Evolutionary conservation across 2,888 invertebrate genomes (phyloP), one percentile per base, ranked within the genome.

Genomic region (Esperia sulphurella): DNA sequence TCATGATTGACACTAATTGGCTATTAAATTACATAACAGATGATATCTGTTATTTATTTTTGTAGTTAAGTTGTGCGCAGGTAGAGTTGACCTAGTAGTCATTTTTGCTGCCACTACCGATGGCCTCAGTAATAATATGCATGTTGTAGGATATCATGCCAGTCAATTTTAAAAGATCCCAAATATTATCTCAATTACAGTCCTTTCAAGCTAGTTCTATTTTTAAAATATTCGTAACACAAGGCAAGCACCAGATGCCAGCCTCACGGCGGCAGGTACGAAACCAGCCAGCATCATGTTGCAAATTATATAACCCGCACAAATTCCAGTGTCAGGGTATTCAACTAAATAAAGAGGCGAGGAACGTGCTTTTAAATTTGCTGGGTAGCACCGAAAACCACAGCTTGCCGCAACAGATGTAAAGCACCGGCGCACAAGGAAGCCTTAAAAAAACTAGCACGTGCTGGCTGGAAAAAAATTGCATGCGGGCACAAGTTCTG

Each of bases 341-440:
- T 7, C 10, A 1, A 41, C 14, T 8, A 28, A 33, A 6, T 10
- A 7, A 35, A 13, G 33, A 51, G 21, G 39, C 30, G 47, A 14
- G 39, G 42, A 13, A 29, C 14, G 29, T 8, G 44, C 59, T 63
- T 63, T 57, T 6, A 62, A 74, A 59, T 72, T 56, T 46, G 62
- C 41, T 60, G 71, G 59, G 55, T 74, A 68, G 51, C 54, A 41
- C 57, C 70, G 56, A 77, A 83, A 84, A 85, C 79, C 82, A 81
- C 87, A 86, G 85, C 83, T 83, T 86, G 83, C 71, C 46, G 47
- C 74, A 85, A 83, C 88, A 89, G 88, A 85, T 89, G 88, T 71
- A 77, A 61, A 63, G 67, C 79, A 83, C 84, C 75, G 71, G 68
- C 75, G 68, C 75, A 71, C 67, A 68, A 76, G 83, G 81, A 83